Conservation (phyloP, 2,113 vertebrate genomes). For the Prietella phreatophila region DNA sequence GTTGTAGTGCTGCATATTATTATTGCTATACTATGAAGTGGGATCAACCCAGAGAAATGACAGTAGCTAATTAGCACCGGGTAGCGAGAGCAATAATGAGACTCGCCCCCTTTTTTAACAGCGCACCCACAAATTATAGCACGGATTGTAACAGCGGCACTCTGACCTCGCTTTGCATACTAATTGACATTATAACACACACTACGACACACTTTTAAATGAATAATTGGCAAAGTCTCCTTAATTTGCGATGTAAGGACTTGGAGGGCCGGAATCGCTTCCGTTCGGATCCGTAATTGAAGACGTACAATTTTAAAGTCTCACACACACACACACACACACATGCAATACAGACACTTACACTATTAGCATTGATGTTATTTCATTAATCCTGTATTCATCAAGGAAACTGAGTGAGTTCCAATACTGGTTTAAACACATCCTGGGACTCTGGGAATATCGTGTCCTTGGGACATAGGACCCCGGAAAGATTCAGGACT, state of each 20-base stretch:
- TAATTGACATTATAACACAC: slow-evolving; percentile 59
- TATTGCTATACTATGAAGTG: slow-evolving; percentile 68
- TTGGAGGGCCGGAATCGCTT: slow-evolving; percentile 32
- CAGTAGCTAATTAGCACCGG: slow-evolving; percentile 56
- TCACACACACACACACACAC: background rate
- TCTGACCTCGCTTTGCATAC: slow-evolving; percentile 51
- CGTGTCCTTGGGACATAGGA: too few relatives aligned
- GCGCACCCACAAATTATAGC: slow-evolving; percentile 34
- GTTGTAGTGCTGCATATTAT: slow-evolving; percentile 47
- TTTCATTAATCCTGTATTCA: background rate
- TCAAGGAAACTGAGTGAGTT: background rate
- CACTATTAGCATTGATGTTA: background rate
- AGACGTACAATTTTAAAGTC: slow-evolving; percentile 25
- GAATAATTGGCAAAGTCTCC: slow-evolving; percentile 57
- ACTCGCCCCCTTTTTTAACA: slow-evolving; percentile 34
- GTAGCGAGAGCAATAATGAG: slow-evolving; percentile 42
- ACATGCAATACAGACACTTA: background rate
- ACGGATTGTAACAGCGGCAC: slow-evolving; percentile 41
- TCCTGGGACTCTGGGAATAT: background rate
- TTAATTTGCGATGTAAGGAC: slow-evolving; percentile 55
- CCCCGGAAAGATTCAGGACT: background rate
- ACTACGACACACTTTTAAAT: slow-evolving; percentile 36
- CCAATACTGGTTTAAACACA: background rate
- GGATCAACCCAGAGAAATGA: slow-evolving; percentile 78
- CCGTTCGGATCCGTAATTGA: slow-evolving; percentile 23